Conservation (phyloP, 2,113 vertebrate species). For the Brachypteracias leptosomus region DNA sequence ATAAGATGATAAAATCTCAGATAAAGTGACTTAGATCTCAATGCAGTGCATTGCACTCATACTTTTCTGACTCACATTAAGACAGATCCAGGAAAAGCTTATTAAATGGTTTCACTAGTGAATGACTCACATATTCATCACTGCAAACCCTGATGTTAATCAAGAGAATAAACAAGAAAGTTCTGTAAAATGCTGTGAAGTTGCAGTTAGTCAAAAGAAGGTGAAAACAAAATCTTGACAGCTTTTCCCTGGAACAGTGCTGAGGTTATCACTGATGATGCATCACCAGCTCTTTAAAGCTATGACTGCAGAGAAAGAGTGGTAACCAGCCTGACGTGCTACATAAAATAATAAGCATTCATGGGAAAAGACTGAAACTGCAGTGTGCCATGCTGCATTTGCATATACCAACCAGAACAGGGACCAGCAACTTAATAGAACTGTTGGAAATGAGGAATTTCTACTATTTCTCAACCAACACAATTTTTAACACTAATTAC, state of each 20-base stretch:
- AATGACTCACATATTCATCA: slow-evolving; percentile 1
- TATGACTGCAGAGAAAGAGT: not conserved
- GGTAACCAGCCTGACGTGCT: not conserved
- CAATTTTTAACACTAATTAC: not conserved
- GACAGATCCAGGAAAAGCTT: not conserved
- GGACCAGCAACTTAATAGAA: not conserved
- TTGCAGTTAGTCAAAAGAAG: not conserved
- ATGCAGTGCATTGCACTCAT: not conserved
- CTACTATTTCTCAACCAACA: not conserved
- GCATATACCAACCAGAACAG: not conserved
- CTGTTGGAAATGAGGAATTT: not conserved
- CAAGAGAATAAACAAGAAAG: not conserved
- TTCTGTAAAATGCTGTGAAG: not conserved
- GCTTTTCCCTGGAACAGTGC: not conserved
- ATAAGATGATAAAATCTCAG: not conserved
- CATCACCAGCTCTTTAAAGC: not conserved
- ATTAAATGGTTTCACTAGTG: not conserved
- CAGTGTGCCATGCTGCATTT: not conserved
- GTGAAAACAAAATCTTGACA: slow-evolving; percentile 12
- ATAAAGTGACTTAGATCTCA: not conserved
- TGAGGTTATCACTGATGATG: not conserved
- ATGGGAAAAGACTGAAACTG: not conserved
- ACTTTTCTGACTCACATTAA: not conserved
- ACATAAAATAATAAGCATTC: not conserved
- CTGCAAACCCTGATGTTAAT: slow-evolving; percentile 17